Percentiles rank a stretch among this genome's conserved stretches.
Conservation (phyloP, 2,113 vertebrate species). For the Eolophus roseicapilla region DNA sequence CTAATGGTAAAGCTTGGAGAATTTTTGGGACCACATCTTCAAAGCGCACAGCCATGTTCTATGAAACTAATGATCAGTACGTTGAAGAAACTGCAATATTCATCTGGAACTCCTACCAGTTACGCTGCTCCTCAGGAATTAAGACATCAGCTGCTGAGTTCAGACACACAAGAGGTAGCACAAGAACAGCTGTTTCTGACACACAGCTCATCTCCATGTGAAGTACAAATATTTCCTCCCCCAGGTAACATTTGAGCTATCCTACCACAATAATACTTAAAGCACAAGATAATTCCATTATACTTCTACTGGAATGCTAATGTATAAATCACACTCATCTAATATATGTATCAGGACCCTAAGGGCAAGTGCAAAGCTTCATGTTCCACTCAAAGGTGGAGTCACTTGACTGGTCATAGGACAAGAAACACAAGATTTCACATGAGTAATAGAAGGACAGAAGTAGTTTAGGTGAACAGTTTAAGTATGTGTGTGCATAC, state of each 20-base stretch:
- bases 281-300: not conserved
- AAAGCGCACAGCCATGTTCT: not conserved
- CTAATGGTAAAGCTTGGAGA: not conserved
- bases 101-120: not conserved
- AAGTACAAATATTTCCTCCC: not conserved
- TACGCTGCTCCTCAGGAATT: not conserved
- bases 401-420: not conserved
- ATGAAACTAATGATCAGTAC: not conserved
- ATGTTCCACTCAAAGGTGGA: not conserved
- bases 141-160: not conserved
- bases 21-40: not conserved
- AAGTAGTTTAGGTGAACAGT: not conserved
- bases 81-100: not conserved
- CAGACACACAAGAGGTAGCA: not conserved
- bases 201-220: not conserved
- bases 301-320: not conserved
- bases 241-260: not conserved
- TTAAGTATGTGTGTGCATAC: not conserved
- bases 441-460: not conserved
- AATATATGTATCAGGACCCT: accelerated
- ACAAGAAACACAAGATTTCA: not conserved
- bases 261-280: not conserved
- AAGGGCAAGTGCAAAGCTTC: not conserved
- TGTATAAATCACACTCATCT: not conserved
- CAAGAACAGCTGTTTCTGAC: not conserved